These are phyloP conservation scores for Apocrypta bakeri DNA, from an alignment of 1,140 invertebrate species.

Conservation along the genomic window DNA sequence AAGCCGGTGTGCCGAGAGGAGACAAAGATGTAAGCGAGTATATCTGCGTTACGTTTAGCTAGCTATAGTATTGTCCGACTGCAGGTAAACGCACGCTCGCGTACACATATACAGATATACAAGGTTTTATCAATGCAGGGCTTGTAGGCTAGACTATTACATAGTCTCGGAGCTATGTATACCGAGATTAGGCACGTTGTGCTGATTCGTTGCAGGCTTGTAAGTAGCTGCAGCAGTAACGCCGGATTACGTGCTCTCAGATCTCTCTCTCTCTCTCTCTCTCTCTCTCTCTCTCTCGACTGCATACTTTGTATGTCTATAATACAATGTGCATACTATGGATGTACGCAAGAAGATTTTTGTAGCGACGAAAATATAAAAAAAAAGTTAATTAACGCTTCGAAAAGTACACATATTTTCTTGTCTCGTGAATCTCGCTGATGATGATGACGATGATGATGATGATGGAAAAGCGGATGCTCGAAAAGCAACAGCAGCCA, in stretches of 20 bases:
- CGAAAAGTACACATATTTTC: no score
- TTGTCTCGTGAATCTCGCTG: neutral
- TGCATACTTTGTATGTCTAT: no score
- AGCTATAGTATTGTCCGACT: neutral
- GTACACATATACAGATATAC: neutral
- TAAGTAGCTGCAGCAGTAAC: neutral
- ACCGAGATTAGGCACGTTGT: neutral
- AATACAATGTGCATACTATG: no score
- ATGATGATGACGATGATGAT: constrained; percentile 1
- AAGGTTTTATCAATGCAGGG: neutral
- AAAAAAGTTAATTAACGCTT: no score
- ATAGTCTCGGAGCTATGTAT: neutral
- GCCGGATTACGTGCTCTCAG: neutral
- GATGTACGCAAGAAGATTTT: no score
- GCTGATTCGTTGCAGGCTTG: neutral
- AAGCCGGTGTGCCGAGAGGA: neutral
- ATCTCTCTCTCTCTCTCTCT: no score
- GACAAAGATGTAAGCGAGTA: constrained; percentile 1
- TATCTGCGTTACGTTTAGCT: neutral
- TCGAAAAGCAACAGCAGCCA: no score
- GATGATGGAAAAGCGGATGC: constrained; percentile 48
- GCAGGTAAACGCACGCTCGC: no score
- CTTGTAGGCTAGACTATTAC: no score
- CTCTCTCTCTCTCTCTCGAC: no score
- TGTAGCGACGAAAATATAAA: no score